phyloP scores from a whole-genome alignment of 2,888 invertebrate species.

The Eudasyphora cyanicolor region DNA sequence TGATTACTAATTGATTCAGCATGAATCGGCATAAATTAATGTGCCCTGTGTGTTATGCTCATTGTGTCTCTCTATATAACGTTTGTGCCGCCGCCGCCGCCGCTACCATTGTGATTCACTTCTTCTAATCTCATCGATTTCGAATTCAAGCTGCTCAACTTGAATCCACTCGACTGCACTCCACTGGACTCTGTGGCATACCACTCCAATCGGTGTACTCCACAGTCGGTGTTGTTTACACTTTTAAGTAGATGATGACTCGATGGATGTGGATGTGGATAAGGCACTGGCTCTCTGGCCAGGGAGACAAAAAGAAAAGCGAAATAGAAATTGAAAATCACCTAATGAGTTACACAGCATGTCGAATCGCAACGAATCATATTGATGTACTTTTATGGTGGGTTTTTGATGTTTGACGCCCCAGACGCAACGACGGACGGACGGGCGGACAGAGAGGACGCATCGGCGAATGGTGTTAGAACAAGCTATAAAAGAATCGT shows the following conservation, averaged over 20 bases:
- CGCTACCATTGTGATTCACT: constrained; percentile 28
- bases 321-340: constrained; percentile 54
- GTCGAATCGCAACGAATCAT: constrained; percentile 59
- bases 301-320: neutral
- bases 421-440: neutral
- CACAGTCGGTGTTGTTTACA: constrained; percentile 27
- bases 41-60: too few species aligned
- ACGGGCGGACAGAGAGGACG: neutral
- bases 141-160: constrained; percentile 26
- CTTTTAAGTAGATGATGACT: neutral
- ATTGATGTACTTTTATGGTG: constrained; percentile 54
- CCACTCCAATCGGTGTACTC: neutral
- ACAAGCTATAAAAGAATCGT: neutral
- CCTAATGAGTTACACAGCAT: constrained; percentile 63
- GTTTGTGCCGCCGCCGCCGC: neutral
- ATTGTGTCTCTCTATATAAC: too few species aligned
- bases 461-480: neutral
- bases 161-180: constrained; percentile 2
- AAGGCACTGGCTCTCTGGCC: neutral
- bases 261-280: neutral
- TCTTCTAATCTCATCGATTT: constrained; percentile 22
- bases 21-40: constrained; percentile 69
- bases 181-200: too few species aligned
- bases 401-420: constrained; percentile 47
- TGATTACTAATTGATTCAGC: constrained; percentile 70